Evolutionary conservation across 2,888 invertebrate genomes (phyloP), one percentile per base, ranked within the genome.

Genomic region (Thereva unica): DNA sequence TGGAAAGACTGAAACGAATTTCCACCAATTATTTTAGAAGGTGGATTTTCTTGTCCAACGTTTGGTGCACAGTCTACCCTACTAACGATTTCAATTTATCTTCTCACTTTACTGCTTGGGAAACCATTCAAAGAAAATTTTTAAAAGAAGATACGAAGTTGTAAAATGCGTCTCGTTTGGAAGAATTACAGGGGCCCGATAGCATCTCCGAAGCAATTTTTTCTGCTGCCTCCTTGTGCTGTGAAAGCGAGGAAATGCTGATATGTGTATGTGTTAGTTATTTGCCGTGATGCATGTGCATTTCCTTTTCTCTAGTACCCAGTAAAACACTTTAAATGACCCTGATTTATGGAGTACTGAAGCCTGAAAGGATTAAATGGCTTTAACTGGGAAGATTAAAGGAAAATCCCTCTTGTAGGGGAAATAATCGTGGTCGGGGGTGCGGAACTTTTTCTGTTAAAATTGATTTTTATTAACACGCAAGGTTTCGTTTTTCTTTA

Each of bases 201-300:
- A n/a, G 6, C 12, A 47, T 47, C 47, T 47, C 47, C 3, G 47
- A 47, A 12, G 47, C 47, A 42, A 9, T 47, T n/a, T 47, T 47
- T 47, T 47, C 12, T 47, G 23, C 2, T 23, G 23, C 23, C 23
- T 23, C 47, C 10, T 47, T n/a, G n/a, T 45, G 2, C 9, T 9
- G 8, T 5, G 47, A n/a, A 47, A 47, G 47, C 47, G 47, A 9
- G n/a, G 47, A 47, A 47, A 47, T 47, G 47, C n/a, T 47, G 47
- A 47, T 47, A 47, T 47, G 47, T 47, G 47, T n/a, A 47, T 47
- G 47, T 47, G 47, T n/a, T 47, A 47, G 47, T 47, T 47, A 47
- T 47, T 47, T 47, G 47, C 47, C n/a, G 47, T 47, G 47, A 47
- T 47, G 47, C 47, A 47, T 47, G 47, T 47, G 47, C 47, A 47